Conservation (phyloP, 1,140 invertebrate genomes). For the Luehdorfia chinensis region DNA sequence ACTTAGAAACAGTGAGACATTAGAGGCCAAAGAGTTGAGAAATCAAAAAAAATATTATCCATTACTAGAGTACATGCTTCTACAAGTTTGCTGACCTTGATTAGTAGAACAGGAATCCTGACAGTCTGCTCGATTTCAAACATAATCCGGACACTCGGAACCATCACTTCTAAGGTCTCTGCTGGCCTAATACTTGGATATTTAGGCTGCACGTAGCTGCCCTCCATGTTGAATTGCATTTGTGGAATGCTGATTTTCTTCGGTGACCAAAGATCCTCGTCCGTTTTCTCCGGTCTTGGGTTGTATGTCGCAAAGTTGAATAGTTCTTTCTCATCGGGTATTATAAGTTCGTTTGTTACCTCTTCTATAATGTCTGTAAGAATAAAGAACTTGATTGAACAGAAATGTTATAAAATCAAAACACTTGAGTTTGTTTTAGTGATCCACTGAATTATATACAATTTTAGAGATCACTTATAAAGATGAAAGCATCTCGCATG, state of each 20-base stretch:
- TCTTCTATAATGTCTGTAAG: conserved; percentile 77
- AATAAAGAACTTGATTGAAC: no score
- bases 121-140: conserved; percentile 79
- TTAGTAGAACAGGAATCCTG: conserved; percentile 59
- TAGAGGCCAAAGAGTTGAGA: no score
- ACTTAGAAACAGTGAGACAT: no score
- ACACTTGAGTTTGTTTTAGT: no score
- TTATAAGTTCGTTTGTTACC: conserved; percentile 75
- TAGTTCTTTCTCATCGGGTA: conserved; percentile 71
- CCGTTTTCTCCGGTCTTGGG: conserved; percentile 51
- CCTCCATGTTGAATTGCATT: conserved; percentile 41
- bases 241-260: conserved; percentile 76
- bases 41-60: no score
- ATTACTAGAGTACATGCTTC: no score
- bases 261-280: conserved; percentile 86
- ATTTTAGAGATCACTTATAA: no score
- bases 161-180: conserved; percentile 74
- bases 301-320: conserved; percentile 61
- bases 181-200: conserved; percentile 53
- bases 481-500: no score
- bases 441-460: no score
- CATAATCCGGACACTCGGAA: conserved; percentile 78
- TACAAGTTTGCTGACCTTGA: no score
- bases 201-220: conserved; percentile 55
- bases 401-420: no score